Percentiles rank a stretch among this genome's conserved stretches.
Evolutionary conservation across 1,140 invertebrate species (phyloP).

Genomic region (Drosophila murphyi): DNA sequence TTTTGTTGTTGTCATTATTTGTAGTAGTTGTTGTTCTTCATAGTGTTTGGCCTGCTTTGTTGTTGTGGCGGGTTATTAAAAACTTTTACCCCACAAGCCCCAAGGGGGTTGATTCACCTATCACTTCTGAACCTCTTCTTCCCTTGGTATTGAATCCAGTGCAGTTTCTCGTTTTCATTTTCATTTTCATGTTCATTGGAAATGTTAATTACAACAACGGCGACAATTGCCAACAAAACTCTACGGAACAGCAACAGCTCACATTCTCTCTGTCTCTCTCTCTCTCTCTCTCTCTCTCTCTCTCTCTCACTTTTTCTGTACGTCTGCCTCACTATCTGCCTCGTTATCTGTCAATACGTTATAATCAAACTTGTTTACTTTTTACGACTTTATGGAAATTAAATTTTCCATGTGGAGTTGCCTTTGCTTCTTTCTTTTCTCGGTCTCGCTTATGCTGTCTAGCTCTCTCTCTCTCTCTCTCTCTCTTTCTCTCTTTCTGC

Average conservation of each 20-base stretch:
- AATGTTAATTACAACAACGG: constrained; percentile 73
- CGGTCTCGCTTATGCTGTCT: background rate
- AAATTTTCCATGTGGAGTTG: constrained; percentile 34
- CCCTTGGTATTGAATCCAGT: constrained; percentile 13
- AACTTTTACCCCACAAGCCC: constrained; percentile 57
- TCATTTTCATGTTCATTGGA: constrained; percentile 49
- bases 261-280: background rate
- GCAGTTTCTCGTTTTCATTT: constrained; percentile 68
- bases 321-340: background rate
- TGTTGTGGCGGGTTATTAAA: constrained; percentile 77
- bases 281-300: background rate
- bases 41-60: constrained; percentile 50
- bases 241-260: background rate
- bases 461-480: background rate
- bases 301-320: background rate
- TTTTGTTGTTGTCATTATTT: constrained; percentile 16
- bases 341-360: background rate
- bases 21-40: constrained; percentile 19
- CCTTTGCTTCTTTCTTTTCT: background rate
- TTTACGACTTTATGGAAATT: constrained; percentile 77
- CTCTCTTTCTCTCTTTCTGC: background rate
- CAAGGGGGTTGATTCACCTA: background rate
- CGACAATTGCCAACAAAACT: constrained; percentile 13
- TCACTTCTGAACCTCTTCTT: background rate
- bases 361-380: constrained; percentile 79